phyloP scores from a whole-genome alignment of 2,797 vertebrate genomes.

The Triplophysa yarkandensis region DNA sequence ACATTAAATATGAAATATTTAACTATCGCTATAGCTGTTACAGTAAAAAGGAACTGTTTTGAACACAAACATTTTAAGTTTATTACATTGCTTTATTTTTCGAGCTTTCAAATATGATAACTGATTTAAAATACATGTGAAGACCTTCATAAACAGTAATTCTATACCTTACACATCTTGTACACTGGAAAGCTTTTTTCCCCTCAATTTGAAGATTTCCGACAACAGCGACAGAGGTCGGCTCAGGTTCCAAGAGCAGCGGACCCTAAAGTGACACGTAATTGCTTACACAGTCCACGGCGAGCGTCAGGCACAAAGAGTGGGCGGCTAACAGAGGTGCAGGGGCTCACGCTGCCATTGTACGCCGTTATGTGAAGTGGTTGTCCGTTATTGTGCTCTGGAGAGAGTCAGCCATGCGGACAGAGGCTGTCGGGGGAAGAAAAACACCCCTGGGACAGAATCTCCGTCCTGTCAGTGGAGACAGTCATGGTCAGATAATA shows the following conservation, averaged over 20 bases:
- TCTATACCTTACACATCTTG: background rate
- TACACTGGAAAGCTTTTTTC: background rate
- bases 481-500: conserved; percentile 68
- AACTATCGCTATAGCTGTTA: no score
- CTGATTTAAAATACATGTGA: no score
- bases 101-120: no score
- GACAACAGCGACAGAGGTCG: conserved; percentile 41
- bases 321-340: conserved; percentile 1
- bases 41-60: no score
- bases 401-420: conserved; percentile 65
- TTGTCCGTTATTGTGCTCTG: conserved; percentile 68
- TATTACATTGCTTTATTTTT: no score
- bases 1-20: no score
- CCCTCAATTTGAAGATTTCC: conserved; percentile 38
- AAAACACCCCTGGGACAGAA: conserved; percentile 63
- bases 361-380: conserved; percentile 60
- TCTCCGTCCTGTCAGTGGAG: conserved; percentile 66
- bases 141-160: no score
- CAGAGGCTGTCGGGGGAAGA: conserved; percentile 53
- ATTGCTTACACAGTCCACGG: conserved; percentile 52
- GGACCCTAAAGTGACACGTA: conserved; percentile 55
- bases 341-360: conserved; percentile 57
- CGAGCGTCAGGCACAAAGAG: conserved; percentile 55
- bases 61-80: no score
- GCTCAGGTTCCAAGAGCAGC: conserved; percentile 42